Conservation (phyloP, 2,113 vertebrate genomes). For the Rhynchopsitta pachyrhyncha region DNA sequence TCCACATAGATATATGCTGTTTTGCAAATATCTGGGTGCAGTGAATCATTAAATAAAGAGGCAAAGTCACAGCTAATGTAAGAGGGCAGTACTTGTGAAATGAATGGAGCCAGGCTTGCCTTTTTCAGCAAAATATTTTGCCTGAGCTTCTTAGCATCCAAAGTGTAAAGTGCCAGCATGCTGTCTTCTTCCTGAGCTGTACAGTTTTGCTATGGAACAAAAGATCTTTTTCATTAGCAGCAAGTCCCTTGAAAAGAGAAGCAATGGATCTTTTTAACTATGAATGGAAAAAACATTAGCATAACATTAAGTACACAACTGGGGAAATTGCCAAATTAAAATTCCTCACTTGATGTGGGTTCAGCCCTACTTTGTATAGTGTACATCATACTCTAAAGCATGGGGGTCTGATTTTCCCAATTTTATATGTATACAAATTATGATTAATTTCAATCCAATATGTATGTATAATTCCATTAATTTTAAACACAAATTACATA, state of each 20-base stretch:
- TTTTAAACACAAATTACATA: neutral
- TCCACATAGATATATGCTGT: neutral
- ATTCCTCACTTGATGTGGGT: neutral
- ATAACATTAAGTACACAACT: constrained; percentile 17
- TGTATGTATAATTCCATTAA: neutral
- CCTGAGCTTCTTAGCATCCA: neutral
- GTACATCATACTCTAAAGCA: neutral
- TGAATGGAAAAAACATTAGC: constrained; percentile 27
- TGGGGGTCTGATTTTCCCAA: neutral
- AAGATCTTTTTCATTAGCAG: constrained; percentile 28
- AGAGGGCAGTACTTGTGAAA: constrained; percentile 8
- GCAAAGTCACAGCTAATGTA: constrained; percentile 32
- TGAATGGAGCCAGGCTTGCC: constrained; percentile 4
- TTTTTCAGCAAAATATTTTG: constrained; percentile 56
- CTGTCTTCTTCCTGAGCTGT: constrained; percentile 19
- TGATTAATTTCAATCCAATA: neutral
- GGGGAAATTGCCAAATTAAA: constrained; percentile 31
- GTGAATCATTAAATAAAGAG: constrained; percentile 24
- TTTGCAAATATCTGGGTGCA: constrained; percentile 15
- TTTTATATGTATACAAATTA: neutral
- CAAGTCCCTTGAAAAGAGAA: neutral
- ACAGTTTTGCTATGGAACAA: constrained; percentile 40
- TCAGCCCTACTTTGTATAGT: neutral
- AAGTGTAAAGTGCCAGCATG: constrained; percentile 2
- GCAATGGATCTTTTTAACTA: constrained; percentile 19